Conservation (phyloP, 2,888 invertebrate species). For the Lasioglossum oenotherae region DNA sequence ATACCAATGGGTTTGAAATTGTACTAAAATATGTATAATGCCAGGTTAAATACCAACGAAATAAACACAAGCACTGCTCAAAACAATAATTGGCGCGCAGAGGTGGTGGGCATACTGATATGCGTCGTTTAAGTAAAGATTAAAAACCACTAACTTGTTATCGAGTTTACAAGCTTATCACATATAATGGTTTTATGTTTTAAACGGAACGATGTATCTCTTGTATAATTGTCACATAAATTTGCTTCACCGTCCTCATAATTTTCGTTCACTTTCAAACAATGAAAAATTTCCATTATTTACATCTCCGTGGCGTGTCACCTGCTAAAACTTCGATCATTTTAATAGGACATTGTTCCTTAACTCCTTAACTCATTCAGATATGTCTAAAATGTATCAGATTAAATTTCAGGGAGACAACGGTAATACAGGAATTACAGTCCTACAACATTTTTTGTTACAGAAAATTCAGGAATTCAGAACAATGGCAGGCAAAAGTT, state of each 20-base stretch:
- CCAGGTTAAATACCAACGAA: not conserved
- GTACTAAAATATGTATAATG: not conserved
- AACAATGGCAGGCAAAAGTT: not conserved
- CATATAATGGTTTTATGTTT: not conserved
- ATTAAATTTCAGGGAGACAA: not conserved
- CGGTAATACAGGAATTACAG: no score
- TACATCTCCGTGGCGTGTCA: not conserved
- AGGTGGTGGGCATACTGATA: not conserved
- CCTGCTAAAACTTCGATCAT: not conserved
- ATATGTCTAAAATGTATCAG: not conserved
- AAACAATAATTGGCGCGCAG: not conserved
- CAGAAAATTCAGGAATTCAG: not conserved
- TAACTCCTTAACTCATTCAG: not conserved
- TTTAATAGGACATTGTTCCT: not conserved
- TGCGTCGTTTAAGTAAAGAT: not conserved
- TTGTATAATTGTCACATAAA: not conserved
- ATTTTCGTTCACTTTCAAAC: not conserved
- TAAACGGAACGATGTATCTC: not conserved
- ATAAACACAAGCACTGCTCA: not conserved
- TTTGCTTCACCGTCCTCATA: not conserved
- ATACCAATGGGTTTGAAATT: not conserved
- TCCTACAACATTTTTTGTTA: not conserved
- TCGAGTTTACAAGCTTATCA: not conserved
- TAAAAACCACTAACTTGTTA: slow-evolving; percentile 2
- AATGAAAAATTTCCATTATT: not conserved